These are phyloP conservation scores for Rousettus leschenaultii DNA, from an alignment of 2,113 vertebrate genomes.

Conservation along the genomic window DNA sequence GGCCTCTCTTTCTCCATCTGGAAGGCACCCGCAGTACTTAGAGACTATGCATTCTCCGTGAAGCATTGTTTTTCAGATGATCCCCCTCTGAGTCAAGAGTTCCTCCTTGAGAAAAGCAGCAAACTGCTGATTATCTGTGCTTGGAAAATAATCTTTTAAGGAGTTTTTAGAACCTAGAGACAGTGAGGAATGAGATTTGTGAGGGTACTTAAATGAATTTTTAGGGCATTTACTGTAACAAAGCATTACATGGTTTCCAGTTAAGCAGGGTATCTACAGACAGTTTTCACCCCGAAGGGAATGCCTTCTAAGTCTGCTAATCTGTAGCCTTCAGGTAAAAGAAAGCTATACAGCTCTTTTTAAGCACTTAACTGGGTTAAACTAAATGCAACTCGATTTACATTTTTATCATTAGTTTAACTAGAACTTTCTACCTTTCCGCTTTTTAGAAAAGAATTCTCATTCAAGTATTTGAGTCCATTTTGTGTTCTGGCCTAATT, in stretches of 20 bases:
- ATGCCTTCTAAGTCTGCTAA: neutral
- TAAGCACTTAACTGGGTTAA: neutral
- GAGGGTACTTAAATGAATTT: neutral
- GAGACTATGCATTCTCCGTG: neutral
- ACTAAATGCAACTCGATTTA: neutral
- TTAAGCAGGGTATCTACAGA: neutral
- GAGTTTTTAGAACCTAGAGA: neutral
- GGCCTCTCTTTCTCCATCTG: neutral
- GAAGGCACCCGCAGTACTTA: neutral
- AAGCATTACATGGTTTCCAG: neutral
- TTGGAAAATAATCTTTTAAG: neutral
- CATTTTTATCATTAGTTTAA: neutral
- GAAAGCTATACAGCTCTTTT: neutral
- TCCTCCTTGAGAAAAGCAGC: neutral
- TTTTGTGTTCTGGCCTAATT: neutral
- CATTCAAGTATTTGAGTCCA: neutral
- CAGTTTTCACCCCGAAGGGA: neutral
- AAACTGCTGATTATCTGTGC: neutral
- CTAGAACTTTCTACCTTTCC: neutral
- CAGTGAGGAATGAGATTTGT: neutral
- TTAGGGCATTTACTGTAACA: neutral
- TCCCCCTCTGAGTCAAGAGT: neutral
- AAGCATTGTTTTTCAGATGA: neutral
- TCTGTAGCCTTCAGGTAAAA: neutral
- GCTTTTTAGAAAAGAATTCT: neutral